phyloP scores from a whole-genome alignment of 2,797 vertebrate species.

The Scomberomorus guttatus region DNA sequence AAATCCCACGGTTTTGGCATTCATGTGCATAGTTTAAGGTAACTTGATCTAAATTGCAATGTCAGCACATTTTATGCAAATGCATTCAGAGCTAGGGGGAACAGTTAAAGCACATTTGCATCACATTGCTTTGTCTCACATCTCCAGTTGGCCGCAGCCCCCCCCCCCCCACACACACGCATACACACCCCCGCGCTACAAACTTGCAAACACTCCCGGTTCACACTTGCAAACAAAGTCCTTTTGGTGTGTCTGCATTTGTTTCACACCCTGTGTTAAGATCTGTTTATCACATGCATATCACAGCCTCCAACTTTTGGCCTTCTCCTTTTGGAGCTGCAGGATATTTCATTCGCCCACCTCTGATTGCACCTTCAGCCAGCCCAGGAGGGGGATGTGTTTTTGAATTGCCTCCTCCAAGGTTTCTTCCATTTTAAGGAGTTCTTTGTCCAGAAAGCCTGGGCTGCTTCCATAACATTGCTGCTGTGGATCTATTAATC shows the following conservation, averaged over 20 bases:
- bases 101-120: constrained; percentile 63
- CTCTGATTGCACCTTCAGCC: neutral
- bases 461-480: neutral
- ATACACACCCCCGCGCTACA: neutral
- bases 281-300: constrained; percentile 35
- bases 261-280: constrained; percentile 23
- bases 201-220: constrained; percentile 2
- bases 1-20: constrained; percentile 27
- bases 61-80: constrained; percentile 50
- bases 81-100: neutral
- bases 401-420: neutral
- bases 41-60: constrained; percentile 36
- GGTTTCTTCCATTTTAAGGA: neutral
- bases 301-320: constrained; percentile 1
- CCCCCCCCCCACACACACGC: neutral
- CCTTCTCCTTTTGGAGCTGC: neutral
- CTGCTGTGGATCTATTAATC: neutral
- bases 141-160: constrained; percentile 3
- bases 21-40: constrained; percentile 24
- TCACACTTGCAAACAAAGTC: constrained; percentile 57
- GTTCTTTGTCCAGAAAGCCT: neutral
- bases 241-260: constrained; percentile 41
- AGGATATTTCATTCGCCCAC: neutral
- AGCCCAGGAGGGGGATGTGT: neutral
- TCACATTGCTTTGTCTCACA: constrained; percentile 26